phyloP scores from a whole-genome alignment of 1,140 invertebrate species.

The Gerris buenoi region DNA sequence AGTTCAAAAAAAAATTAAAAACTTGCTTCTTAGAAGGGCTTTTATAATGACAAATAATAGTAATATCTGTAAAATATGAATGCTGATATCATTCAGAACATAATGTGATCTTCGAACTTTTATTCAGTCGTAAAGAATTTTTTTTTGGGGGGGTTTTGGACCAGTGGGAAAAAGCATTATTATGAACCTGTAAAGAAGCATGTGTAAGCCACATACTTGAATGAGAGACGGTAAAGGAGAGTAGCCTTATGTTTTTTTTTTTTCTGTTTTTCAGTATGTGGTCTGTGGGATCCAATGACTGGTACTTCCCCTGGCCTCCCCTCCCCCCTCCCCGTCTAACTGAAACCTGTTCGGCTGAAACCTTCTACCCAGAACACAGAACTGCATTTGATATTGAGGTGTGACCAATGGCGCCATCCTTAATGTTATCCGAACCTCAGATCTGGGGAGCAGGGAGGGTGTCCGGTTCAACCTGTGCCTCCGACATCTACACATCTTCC shows the following conservation, averaged over 20 bases:
- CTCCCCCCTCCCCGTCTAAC: not conserved
- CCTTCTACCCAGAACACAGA: not conserved
- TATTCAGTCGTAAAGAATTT: no score
- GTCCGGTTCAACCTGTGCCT: not conserved
- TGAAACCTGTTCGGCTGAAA: not conserved
- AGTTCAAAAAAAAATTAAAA: no score
- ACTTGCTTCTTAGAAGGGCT: no score
- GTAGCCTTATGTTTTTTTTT: not conserved
- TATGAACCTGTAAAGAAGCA: not conserved
- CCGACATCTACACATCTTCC: not conserved
- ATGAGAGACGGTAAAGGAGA: not conserved
- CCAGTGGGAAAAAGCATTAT: no score
- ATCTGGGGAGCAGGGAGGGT: not conserved
- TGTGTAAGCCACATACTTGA: not conserved
- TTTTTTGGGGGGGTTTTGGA: no score
- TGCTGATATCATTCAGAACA: no score
- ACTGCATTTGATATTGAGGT: not conserved
- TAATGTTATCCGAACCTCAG: not conserved
- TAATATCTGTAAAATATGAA: no score
- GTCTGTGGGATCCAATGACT: not conserved
- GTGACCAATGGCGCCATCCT: not conserved
- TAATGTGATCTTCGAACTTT: no score
- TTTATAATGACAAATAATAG: no score
- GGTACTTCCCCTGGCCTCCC: not conserved
- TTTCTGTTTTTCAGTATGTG: not conserved